These are phyloP conservation scores for Phasia obesa DNA, from an alignment of 2,888 invertebrate species.

Conservation along the genomic window DNA sequence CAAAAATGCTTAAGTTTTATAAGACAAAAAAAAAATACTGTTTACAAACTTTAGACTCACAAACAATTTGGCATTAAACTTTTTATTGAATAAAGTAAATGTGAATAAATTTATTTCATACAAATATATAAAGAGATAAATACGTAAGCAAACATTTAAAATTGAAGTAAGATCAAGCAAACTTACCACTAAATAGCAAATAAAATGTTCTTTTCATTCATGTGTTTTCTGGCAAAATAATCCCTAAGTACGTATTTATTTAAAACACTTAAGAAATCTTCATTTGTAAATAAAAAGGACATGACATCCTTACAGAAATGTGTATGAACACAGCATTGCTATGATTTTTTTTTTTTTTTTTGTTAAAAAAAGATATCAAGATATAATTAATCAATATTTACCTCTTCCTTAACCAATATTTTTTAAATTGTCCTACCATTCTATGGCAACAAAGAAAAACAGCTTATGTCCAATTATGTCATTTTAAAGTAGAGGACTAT, in stretches of 20 bases:
- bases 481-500: too few relatives aligned
- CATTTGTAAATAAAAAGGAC: too few relatives aligned
- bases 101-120: not conserved
- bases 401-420: too few relatives aligned
- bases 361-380: too few relatives aligned
- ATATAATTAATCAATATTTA: too few relatives aligned
- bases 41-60: not conserved
- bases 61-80: slow-evolving; percentile 3
- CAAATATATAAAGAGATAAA: not conserved
- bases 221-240: not conserved
- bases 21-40: slow-evolving; percentile 19
- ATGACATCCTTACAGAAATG: too few relatives aligned
- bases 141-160: not conserved
- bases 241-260: slow-evolving; percentile 7
- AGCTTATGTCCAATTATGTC: too few relatives aligned
- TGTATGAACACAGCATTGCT: too few relatives aligned
- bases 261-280: slow-evolving; percentile 29
- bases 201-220: slow-evolving; percentile 25
- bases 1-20: slow-evolving; percentile 51
- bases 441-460: too few relatives aligned
- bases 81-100: not conserved
- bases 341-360: too few relatives aligned
- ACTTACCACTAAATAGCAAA: slow-evolving; percentile 23
- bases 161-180: slow-evolving; percentile 19
- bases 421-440: too few relatives aligned